These are phyloP conservation scores for Drosophila ficusphila DNA, from an alignment of 1,140 invertebrate species.

Conservation along the genomic window DNA sequence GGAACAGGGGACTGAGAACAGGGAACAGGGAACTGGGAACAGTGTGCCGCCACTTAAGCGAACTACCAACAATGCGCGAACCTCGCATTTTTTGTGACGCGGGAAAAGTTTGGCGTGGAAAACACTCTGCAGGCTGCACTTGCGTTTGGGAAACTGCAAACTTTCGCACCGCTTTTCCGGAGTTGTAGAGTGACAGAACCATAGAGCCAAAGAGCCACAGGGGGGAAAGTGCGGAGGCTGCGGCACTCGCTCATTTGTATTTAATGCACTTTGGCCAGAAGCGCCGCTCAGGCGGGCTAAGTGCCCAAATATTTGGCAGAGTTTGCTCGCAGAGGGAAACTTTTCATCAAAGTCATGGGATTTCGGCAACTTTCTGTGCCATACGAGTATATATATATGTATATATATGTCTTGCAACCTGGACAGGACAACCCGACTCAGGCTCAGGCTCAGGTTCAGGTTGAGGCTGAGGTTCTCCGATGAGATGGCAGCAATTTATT, in stretches of 20 bases:
- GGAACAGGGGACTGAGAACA: too few relatives aligned
- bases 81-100: not conserved
- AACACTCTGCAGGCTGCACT: conserved; percentile 15
- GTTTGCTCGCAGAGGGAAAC: conserved; percentile 11
- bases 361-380: conserved; percentile 43
- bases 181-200: too few relatives aligned
- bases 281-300: conserved; percentile 10
- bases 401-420: too few relatives aligned
- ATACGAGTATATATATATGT: too few relatives aligned
- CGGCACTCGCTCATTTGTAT: conserved; percentile 48
- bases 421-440: not conserved
- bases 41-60: too few relatives aligned
- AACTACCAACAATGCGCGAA: too few relatives aligned
- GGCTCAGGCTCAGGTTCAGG: too few relatives aligned
- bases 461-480: too few relatives aligned
- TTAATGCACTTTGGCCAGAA: conserved; percentile 58
- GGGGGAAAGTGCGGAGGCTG: conserved; percentile 1
- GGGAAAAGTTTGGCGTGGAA: not conserved
- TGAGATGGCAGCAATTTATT: conserved; percentile 43
- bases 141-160: conserved; percentile 15
- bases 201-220: too few relatives aligned
- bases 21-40: too few relatives aligned
- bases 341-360: conserved; percentile 55
- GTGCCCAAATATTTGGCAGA: conserved; percentile 28
- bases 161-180: conserved; percentile 6